A percentile compares a stretch with the other conserved stretches of the same genome.
Conservation (phyloP, 1,140 invertebrate species). For the Ips nitidus region DNA sequence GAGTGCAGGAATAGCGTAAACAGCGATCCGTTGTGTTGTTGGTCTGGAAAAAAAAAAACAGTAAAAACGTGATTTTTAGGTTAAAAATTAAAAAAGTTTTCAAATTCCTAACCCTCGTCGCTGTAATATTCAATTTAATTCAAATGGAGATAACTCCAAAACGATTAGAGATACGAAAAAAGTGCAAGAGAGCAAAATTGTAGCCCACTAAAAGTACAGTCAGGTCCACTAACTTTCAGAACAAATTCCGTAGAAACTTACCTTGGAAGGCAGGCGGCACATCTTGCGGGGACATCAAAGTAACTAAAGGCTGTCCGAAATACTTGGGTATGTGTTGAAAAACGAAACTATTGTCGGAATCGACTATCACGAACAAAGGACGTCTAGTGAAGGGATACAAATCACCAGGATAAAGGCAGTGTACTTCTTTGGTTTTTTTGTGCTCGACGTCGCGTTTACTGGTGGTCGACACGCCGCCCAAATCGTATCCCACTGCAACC, state of each 20-base stretch:
- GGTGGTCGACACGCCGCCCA: constrained; percentile 87
- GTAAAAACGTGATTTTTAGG: constrained; percentile 2
- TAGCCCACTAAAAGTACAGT: too few species aligned
- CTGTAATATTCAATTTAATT: background rate
- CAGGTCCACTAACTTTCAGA: too few species aligned
- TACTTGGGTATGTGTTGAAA: constrained; percentile 90
- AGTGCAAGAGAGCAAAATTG: too few species aligned
- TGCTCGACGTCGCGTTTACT: constrained; percentile 75
- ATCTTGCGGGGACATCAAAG: constrained; percentile 92
- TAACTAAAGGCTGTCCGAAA: constrained; percentile 93
- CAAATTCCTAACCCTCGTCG: too few species aligned
- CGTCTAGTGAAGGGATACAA: constrained; percentile 89
- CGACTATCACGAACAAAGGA: constrained; percentile 91
- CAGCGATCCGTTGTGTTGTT: constrained; percentile 87
- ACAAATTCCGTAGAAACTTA: constrained; percentile 47
- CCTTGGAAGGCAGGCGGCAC: constrained; percentile 81
- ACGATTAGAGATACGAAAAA: too few species aligned
- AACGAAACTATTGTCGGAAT: constrained; percentile 93
- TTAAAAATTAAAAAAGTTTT: background rate
- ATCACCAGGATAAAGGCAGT: constrained; percentile 91
- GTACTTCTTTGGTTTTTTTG: constrained; percentile 70
- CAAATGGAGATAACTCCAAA: background rate
- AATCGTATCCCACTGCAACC: constrained; percentile 82
- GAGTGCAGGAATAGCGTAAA: constrained; percentile 95
- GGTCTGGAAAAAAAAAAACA: constrained; percentile 62